Evolutionary conservation across 1,140 invertebrate genomes (phyloP), one percentile per base, ranked within the genome.

Genomic region (Drosophila leontia): DNA sequence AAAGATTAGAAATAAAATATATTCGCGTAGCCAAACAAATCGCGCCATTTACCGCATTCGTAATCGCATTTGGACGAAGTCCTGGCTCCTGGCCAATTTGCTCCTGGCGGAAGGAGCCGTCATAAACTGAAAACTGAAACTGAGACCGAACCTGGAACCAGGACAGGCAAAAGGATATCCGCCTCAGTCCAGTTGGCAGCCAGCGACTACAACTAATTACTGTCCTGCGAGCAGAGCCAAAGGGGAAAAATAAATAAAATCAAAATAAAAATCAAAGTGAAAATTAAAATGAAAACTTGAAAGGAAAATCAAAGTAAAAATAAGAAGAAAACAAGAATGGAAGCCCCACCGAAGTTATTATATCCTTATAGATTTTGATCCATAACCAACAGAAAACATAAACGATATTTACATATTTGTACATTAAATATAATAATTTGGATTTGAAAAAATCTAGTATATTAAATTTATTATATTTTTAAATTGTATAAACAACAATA

Each of bases 131-230:
- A 70, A 47, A 80, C 50, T 59, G 82, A 48, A 75, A 42, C 68
- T 47, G 48, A 56, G 37, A 64, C 37, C n/a, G 37, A 64, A 35
- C 34, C 61, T 50, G 74, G 35, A 29, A 29, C 37, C 23, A 51
- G 35, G 39, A 9, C 35, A 76, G 58, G 32, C 5, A 53, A 44
- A 45, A 42, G 60, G 63, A 64, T 71, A 68, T 83, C 62, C 64
- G 42, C 45, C 48, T 32, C 64, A 62, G 4, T 68, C 62, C 70
- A 64, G 83, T 87, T 86, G 85, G 76, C 80, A 87, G 57, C 62
- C 35, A 45, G 41, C 29, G 64, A 71, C 80, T 59, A 51, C 68
- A 77, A 80, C 83, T 87, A 87, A 87, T 87, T 88, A 84, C 77
- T 74, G 57, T 57, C 45, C 37, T 48, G 47, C 23, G 11, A 11